Conservation (phyloP, 2,797 vertebrate genomes). For the Notamacropus eugenii region DNA sequence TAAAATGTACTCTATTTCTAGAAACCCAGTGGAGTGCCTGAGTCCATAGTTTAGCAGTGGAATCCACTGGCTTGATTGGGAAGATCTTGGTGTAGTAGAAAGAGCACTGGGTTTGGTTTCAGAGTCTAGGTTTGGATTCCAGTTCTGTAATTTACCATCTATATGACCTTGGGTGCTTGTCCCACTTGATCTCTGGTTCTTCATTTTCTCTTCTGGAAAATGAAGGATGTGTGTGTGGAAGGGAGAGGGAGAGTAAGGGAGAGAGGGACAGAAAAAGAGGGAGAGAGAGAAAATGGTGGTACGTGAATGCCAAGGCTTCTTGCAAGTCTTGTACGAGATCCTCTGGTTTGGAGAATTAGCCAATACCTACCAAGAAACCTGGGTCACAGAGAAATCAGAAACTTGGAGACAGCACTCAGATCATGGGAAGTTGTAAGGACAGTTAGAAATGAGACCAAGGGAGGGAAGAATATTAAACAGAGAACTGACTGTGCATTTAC, state of each 20-base stretch:
- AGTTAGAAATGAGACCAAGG: fast-evolving
- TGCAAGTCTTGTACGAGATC: neutral
- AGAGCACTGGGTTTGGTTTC: neutral
- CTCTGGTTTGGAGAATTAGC: conserved; percentile 49
- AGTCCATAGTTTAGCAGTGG: neutral
- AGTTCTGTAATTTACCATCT: neutral
- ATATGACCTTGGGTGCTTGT: neutral
- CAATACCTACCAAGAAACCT: conserved; percentile 63
- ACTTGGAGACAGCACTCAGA: conserved; percentile 37
- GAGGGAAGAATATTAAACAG: neutral
- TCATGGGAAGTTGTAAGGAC: neutral
- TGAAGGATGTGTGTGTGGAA: neutral
- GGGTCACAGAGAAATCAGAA: neutral
- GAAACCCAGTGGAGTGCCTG: neutral
- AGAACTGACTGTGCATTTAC: neutral
- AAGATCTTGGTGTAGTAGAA: neutral
- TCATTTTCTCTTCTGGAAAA: neutral
- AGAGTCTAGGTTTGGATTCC: neutral
- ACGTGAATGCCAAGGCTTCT: neutral
- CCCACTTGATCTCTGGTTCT: neutral
- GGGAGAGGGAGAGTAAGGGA: too few species aligned
- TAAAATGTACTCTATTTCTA: neutral
- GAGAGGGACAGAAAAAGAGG: too few species aligned
- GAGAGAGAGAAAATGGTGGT: neutral
- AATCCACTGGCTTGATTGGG: neutral